Conservation (phyloP, 2,797 vertebrate species). For the Urocyon cinereoargenteus region DNA sequence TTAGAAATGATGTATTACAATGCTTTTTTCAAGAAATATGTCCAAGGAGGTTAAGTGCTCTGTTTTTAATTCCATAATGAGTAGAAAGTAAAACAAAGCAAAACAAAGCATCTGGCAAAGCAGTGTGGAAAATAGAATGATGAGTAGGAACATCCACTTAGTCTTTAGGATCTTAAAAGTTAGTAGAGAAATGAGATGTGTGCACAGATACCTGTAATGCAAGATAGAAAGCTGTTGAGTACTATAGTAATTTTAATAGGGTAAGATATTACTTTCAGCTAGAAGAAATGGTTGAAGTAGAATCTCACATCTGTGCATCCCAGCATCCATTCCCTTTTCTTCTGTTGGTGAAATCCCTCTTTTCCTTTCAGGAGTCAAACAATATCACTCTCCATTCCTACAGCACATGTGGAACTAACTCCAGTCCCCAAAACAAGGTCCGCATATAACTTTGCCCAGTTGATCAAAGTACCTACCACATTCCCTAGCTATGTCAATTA, state of each 20-base stretch:
- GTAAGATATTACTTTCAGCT: neutral
- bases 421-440: neutral
- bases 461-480: neutral
- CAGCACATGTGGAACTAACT: neutral
- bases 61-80: slow-evolving; percentile 53
- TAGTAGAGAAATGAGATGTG: neutral
- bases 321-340: neutral
- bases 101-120: slow-evolving; percentile 40
- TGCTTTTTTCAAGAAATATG: slow-evolving; percentile 14
- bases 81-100: slow-evolving; percentile 61
- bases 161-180: neutral
- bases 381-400: neutral
- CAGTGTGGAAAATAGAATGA: neutral
- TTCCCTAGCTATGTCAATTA: neutral
- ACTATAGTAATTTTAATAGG: neutral
- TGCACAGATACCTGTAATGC: neutral
- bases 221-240: neutral
- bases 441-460: neutral
- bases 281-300: neutral
- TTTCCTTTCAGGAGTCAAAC: neutral
- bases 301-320: neutral
- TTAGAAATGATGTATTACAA: slow-evolving; percentile 21
- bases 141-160: neutral
- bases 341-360: neutral
- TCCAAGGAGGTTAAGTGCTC: slow-evolving; percentile 19